Conservation (phyloP, 2,888 invertebrate species). For the Tanytarsus gracilentus region DNA sequence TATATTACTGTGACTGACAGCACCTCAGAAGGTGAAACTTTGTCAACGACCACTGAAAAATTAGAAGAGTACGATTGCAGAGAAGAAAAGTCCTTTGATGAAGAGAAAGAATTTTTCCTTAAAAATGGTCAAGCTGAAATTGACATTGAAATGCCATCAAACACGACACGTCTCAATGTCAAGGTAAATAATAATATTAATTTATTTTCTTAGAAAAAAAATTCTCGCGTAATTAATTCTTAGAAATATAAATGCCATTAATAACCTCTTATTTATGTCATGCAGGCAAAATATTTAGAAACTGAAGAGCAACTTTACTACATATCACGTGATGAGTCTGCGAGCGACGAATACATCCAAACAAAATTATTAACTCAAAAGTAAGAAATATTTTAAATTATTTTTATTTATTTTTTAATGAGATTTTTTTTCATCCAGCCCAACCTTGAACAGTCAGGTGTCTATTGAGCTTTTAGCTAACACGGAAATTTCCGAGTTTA, state of each 20-base stretch:
- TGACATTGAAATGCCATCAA: conserved; percentile 50
- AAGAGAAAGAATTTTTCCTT: conserved; percentile 44
- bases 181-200: not conserved
- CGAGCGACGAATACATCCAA: conserved; percentile 51
- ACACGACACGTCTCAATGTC: conserved; percentile 26
- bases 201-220: not conserved
- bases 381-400: conserved; percentile 38
- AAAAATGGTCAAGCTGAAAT: conserved; percentile 55
- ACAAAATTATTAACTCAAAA: conserved; percentile 49
- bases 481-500: conserved; percentile 60
- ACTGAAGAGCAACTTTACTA: conserved; percentile 67
- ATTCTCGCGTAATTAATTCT: not conserved
- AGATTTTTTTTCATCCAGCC: conserved; percentile 43
- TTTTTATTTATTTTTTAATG: conserved; percentile 41
- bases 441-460: conserved; percentile 57
- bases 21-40: not conserved
- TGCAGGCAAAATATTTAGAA: conserved; percentile 65
- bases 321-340: conserved; percentile 59
- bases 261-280: conserved; percentile 31
- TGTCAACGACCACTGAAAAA: not conserved
- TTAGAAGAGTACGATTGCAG: conserved; percentile 7
- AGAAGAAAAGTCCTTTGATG: not conserved
- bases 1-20: not conserved
- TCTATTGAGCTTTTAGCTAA: conserved; percentile 67
- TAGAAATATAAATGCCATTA: too few relatives aligned